Conservation (phyloP, 2,888 invertebrate species). For the Stenurella melanura region DNA sequence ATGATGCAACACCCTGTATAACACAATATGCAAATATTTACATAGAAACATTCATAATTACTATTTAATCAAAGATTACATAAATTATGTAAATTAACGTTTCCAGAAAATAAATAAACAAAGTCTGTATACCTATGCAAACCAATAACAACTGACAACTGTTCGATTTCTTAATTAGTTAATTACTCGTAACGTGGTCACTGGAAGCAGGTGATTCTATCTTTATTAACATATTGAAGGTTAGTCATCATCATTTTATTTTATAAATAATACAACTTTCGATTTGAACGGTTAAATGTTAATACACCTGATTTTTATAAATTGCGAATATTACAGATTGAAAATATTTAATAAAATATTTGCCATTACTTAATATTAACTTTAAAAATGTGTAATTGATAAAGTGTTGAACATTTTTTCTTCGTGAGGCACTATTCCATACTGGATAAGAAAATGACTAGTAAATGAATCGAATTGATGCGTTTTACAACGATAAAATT, state of each 20-base stretch:
- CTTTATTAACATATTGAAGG: slow-evolving; percentile 4
- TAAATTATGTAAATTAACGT: neutral
- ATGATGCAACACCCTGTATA: no score
- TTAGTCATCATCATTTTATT: neutral
- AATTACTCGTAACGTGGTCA: neutral
- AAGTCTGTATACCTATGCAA: neutral
- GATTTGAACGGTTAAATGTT: neutral
- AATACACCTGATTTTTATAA: neutral
- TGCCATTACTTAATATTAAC: no score
- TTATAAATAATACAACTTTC: neutral
- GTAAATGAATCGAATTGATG: no score
- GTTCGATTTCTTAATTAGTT: slow-evolving; percentile 1
- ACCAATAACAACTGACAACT: neutral
- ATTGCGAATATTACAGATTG: neutral
- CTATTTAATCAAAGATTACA: neutral
- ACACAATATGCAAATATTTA: neutral
- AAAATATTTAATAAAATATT: no score
- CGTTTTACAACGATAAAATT: no score
- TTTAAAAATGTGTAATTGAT: no score
- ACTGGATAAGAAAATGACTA: no score
- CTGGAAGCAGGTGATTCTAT: neutral
- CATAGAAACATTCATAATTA: neutral
- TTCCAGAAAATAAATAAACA: slow-evolving; percentile 1
- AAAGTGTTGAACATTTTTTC: no score
- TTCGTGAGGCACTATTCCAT: no score